Evolutionary conservation across 1,140 invertebrate species (phyloP).

Genomic region (Heliconius himera): DNA sequence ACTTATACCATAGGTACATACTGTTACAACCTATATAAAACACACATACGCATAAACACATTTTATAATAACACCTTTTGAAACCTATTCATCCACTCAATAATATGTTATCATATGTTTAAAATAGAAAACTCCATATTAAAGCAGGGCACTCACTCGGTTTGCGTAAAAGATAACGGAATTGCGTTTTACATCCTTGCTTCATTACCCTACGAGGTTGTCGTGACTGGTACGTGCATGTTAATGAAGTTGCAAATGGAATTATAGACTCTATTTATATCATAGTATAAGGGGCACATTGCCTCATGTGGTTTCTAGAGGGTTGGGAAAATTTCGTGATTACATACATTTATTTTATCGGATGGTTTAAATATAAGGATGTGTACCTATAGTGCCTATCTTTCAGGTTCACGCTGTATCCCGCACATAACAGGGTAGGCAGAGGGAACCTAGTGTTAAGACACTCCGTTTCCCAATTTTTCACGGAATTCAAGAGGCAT

Average conservation of each 20-base stretch:
- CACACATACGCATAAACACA: too few relatives aligned
- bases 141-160: background rate
- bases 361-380: slow-evolving; percentile 3
- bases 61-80: too few relatives aligned
- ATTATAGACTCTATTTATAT: slow-evolving; percentile 10
- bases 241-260: slow-evolving; percentile 4
- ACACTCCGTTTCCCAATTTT: too few relatives aligned
- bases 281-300: background rate
- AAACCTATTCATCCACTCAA: too few relatives aligned
- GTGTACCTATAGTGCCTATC: background rate
- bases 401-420: too few relatives aligned
- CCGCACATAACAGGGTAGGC: too few relatives aligned
- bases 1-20: too few relatives aligned
- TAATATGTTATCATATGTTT: background rate
- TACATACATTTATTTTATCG: slow-evolving; percentile 11
- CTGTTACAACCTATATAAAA: too few relatives aligned
- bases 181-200: slow-evolving; percentile 24
- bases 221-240: background rate
- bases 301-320: background rate
- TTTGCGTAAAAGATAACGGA: slow-evolving; percentile 27
- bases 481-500: too few relatives aligned
- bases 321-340: slow-evolving; percentile 14
- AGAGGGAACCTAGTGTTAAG: too few relatives aligned
- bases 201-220: slow-evolving; percentile 20
- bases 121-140: slow-evolving; percentile 16